Evolutionary conservation across 1,140 invertebrate genomes (phyloP).

Genomic region (Drosophila tristis): DNA sequence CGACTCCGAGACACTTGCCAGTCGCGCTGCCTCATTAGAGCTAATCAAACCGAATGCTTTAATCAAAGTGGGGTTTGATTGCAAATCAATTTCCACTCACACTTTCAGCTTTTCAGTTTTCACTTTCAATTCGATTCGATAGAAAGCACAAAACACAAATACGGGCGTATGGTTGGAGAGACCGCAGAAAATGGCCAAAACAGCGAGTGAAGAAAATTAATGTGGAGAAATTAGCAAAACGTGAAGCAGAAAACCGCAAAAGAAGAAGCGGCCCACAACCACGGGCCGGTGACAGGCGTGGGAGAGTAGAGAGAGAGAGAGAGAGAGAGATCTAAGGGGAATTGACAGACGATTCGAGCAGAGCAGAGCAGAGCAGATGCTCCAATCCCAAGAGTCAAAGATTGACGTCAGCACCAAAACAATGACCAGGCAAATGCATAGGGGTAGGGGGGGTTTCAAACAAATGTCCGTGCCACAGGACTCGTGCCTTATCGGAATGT

Average conservation of each 20-base stretch:
- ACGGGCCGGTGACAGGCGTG: conserved; percentile 54
- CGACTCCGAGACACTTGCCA: conserved; percentile 6
- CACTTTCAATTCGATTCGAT: conserved; percentile 75
- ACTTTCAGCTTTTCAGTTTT: conserved; percentile 65
- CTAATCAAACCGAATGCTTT: conserved; percentile 68
- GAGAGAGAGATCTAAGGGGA: background rate
- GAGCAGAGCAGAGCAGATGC: conserved; percentile 4
- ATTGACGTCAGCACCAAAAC: conserved; percentile 7
- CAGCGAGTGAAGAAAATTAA: conserved; percentile 51
- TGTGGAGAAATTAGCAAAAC: conserved; percentile 65
- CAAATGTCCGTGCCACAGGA: background rate
- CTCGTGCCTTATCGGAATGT: conserved; percentile 43
- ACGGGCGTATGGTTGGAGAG: conserved; percentile 22
- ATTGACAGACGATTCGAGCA: conserved; percentile 3
- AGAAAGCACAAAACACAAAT: conserved; percentile 30
- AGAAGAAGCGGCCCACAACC: conserved; percentile 4
- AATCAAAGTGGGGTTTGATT: conserved; percentile 69
- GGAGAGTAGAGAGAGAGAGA: conserved; percentile 26
- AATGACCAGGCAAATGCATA: background rate
- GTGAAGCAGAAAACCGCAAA: conserved; percentile 63
- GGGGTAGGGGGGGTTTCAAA: conserved; percentile 3
- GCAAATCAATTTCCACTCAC: conserved; percentile 73
- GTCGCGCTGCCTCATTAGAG: conserved; percentile 54
- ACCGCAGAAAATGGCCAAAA: conserved; percentile 48
- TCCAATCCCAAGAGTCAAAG: conserved; percentile 9